Evolutionary conservation across 2,797 vertebrate species (phyloP).

Genomic region (Apodemus agrarius): DNA sequence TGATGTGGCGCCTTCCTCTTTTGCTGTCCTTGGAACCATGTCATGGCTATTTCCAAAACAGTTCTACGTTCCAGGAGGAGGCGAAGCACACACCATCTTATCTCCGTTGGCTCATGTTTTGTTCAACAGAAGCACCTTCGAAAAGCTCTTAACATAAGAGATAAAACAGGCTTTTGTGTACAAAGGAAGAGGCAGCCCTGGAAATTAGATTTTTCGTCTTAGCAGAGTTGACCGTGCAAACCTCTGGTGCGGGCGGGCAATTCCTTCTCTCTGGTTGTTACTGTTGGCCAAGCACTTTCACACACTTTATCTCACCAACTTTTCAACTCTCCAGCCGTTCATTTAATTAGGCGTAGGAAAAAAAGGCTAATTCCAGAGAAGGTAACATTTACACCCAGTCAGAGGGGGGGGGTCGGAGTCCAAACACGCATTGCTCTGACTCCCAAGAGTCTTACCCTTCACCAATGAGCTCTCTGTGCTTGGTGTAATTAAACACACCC

Average conservation of each 20-base stretch:
- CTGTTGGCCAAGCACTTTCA: constrained; percentile 10
- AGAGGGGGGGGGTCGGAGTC: background rate
- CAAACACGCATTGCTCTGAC: background rate
- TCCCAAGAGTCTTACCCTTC: background rate
- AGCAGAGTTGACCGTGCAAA: background rate
- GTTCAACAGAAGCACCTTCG: constrained; percentile 45
- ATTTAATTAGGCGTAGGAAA: constrained; percentile 19
- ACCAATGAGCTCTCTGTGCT: background rate
- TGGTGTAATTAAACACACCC: background rate
- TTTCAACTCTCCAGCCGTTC: background rate
- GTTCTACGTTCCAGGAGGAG: background rate
- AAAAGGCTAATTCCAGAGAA: background rate
- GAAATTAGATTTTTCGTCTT: constrained; percentile 11
- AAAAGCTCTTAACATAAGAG: constrained; percentile 63
- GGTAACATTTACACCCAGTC: background rate
- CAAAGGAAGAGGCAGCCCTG: constrained; percentile 55
- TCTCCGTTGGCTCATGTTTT: background rate
- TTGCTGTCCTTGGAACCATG: background rate
- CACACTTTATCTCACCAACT: constrained; percentile 5
- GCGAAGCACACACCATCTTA: background rate
- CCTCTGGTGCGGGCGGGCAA: background rate
- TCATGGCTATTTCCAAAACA: constrained; percentile 51
- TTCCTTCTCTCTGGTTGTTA: background rate
- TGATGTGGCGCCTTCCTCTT: rapidly evolving
- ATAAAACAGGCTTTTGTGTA: constrained; percentile 27